Evolutionary conservation across 2,888 invertebrate genomes (phyloP).

Genomic region (Ectemnius lituratus): DNA sequence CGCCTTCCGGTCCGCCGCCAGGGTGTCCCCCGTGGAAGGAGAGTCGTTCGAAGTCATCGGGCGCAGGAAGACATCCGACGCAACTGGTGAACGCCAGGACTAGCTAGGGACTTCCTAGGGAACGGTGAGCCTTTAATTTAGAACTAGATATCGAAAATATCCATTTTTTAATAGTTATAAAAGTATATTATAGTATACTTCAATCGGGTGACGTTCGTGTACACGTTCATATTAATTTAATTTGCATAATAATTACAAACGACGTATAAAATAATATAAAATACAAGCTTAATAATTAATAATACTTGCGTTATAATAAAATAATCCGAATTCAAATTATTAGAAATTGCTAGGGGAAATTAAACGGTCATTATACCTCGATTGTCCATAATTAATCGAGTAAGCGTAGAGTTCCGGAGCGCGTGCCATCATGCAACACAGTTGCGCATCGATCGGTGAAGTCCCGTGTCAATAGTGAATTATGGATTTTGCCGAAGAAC

Average conservation of each 20-base stretch:
- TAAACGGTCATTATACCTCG: no score
- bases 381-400: conserved; percentile 6
- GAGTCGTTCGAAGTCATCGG: conserved; percentile 16
- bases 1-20: conserved; percentile 54
- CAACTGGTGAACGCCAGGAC: neutral
- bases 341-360: no score
- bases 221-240: no score
- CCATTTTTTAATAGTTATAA: no score
- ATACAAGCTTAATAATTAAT: no score
- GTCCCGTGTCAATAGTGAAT: conserved; percentile 18
- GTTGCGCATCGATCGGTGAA: conserved; percentile 26
- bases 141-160: no score
- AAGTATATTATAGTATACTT: no score
- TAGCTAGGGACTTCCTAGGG: neutral
- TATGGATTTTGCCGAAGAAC: neutral
- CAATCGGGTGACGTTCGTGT: no score
- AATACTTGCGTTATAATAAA: no score
- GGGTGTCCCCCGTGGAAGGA: conserved; percentile 28
- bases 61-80: neutral
- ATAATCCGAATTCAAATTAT: no score
- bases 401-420: neutral
- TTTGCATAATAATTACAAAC: no score
- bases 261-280: no score
- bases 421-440: neutral
- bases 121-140: neutral